Conservation (phyloP, 2,888 invertebrate genomes). For the Prenolepis imparis region DNA sequence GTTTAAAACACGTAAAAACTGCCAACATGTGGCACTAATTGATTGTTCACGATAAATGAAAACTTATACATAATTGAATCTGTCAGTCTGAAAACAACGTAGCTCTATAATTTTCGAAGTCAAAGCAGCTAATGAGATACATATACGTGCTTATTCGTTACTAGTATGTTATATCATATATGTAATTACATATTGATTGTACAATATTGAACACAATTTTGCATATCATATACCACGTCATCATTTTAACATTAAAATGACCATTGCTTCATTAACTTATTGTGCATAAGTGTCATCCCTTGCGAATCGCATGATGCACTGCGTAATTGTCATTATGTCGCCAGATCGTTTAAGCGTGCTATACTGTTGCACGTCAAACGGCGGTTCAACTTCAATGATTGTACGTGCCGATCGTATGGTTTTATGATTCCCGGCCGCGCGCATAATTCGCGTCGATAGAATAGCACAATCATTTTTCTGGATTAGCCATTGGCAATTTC, state of each 20-base stretch:
- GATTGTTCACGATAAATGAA: constrained; percentile 30
- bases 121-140: neutral
- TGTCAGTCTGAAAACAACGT: constrained; percentile 34
- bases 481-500: constrained; percentile 15
- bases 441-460: constrained; percentile 45
- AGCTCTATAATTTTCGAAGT: constrained; percentile 43
- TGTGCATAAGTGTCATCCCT: constrained; percentile 29
- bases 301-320: neutral
- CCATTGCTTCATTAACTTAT: constrained; percentile 27
- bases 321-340: constrained; percentile 32
- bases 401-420: constrained; percentile 40
- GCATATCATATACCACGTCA: neutral
- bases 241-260: constrained; percentile 9
- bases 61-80: constrained; percentile 35
- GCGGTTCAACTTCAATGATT: constrained; percentile 33
- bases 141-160: neutral
- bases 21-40: constrained; percentile 38
- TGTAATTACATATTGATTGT: constrained; percentile 16
- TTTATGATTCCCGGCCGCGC: constrained; percentile 25
- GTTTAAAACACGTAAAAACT: constrained; percentile 32
- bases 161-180: neutral
- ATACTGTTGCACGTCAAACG: constrained; percentile 38
- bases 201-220: neutral
- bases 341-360: constrained; percentile 35
- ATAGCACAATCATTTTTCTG: constrained; percentile 29